Evolutionary conservation across 2,888 invertebrate species (phyloP).

Genomic region (Drosophila acutilabella): DNA sequence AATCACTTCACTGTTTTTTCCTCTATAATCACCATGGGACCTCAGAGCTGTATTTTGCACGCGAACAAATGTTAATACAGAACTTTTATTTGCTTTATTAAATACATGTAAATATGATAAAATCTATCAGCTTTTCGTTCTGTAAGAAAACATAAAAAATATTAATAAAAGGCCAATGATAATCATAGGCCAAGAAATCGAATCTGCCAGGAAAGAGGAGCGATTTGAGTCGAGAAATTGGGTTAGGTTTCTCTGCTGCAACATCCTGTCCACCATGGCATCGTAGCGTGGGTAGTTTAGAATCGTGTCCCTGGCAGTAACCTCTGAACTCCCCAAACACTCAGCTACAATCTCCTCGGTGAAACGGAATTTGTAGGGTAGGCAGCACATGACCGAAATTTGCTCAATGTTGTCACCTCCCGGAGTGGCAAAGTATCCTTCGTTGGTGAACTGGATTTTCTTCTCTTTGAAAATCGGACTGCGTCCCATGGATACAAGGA

Average conservation of each 20-base stretch:
- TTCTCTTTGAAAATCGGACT: not conserved
- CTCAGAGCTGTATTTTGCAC: too few species aligned
- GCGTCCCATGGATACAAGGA: constrained; percentile 6
- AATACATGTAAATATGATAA: not conserved
- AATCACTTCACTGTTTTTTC: too few species aligned
- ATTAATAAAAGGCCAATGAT: not conserved
- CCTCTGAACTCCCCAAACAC: not conserved
- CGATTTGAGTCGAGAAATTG: not conserved
- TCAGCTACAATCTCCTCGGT: constrained; percentile 12
- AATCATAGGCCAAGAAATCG: constrained; percentile 7
- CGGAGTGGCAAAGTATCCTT: not conserved
- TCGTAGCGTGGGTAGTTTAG: not conserved
- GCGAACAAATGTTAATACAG: too few species aligned
- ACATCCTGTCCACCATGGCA: not conserved
- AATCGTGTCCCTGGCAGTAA: constrained; percentile 1
- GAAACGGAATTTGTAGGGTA: constrained; percentile 12
- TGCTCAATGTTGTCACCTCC: not conserved
- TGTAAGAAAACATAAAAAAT: constrained; percentile 10
- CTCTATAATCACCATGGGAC: too few species aligned
- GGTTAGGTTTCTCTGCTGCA: not conserved
- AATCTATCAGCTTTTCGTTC: not conserved
- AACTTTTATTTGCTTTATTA: not conserved
- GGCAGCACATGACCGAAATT: not conserved
- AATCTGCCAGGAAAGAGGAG: not conserved
- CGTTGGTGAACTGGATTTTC: not conserved